phyloP scores from a whole-genome alignment of 1,140 invertebrate species.

The Tenebrio molitor region DNA sequence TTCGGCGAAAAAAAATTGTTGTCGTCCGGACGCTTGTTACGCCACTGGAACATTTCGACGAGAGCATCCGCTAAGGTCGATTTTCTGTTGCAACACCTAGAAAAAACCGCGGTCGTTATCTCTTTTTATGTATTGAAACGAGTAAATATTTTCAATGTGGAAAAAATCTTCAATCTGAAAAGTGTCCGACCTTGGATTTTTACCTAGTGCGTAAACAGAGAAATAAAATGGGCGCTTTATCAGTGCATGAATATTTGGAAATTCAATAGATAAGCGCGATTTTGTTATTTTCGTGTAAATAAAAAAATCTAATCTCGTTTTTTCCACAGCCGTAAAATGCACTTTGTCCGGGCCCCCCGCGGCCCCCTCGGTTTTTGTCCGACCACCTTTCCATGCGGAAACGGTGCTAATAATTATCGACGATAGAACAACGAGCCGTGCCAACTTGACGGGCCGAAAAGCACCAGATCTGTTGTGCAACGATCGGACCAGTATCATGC shows the following conservation, averaged over 20 bases:
- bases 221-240: constrained; percentile 29
- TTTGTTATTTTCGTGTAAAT: constrained; percentile 14
- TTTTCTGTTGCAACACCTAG: constrained; percentile 4
- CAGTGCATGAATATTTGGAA: constrained; percentile 37
- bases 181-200: constrained; percentile 37
- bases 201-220: constrained; percentile 26
- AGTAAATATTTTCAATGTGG: constrained; percentile 32
- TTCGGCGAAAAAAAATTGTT: no score
- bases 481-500: no score
- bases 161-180: constrained; percentile 10
- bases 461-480: no score
- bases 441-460: no score
- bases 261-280: constrained; percentile 32
- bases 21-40: no score
- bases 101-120: constrained; percentile 1
- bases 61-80: not conserved
- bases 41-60: not conserved
- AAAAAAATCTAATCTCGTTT: constrained; percentile 6
- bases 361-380: no score
- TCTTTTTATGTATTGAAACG: constrained; percentile 9
- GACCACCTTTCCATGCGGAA: no score
- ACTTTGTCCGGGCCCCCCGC: no score
- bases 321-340: not conserved
- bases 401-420: no score
- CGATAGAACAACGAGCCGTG: no score